These are phyloP conservation scores for Malthinus seriepunctatus DNA, from an alignment of 2,888 invertebrate species.

Conservation along the genomic window DNA sequence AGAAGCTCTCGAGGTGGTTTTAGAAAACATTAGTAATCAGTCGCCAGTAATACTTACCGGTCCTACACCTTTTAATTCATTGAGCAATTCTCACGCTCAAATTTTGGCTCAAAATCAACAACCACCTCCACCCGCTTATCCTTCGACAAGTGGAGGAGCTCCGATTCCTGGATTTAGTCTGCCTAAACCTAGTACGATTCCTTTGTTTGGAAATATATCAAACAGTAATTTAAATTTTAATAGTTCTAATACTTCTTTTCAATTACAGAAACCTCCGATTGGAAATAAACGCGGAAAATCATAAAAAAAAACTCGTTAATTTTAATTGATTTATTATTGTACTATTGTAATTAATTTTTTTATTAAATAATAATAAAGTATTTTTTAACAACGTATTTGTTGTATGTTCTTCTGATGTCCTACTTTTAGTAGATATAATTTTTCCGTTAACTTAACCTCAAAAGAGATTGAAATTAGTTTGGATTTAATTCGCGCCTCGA, in stretches of 20 bases:
- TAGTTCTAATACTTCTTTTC: conserved; percentile 57
- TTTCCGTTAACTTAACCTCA: no score
- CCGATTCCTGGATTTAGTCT: conserved; percentile 11
- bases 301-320: conserved; percentile 27
- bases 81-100: conserved; percentile 41
- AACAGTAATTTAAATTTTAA: conserved; percentile 32
- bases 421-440: no score
- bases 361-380: no score
- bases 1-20: conserved; percentile 43
- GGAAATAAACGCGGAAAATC: conserved; percentile 71
- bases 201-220: conserved; percentile 41
- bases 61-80: conserved; percentile 63
- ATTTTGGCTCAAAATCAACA: conserved; percentile 52
- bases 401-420: no score
- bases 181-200: conserved; percentile 39
- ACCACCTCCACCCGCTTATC: conserved; percentile 44
- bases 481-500: no score
- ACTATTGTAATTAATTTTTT: no score
- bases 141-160: conserved; percentile 48
- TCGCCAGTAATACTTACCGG: conserved; percentile 60
- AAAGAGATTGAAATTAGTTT: no score
- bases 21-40: conserved; percentile 45
- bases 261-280: conserved; percentile 71
- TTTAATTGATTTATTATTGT: not conserved
- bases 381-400: no score